These are phyloP conservation scores for Pica pica DNA, from an alignment of 2,113 vertebrate species.

Conservation along the genomic window DNA sequence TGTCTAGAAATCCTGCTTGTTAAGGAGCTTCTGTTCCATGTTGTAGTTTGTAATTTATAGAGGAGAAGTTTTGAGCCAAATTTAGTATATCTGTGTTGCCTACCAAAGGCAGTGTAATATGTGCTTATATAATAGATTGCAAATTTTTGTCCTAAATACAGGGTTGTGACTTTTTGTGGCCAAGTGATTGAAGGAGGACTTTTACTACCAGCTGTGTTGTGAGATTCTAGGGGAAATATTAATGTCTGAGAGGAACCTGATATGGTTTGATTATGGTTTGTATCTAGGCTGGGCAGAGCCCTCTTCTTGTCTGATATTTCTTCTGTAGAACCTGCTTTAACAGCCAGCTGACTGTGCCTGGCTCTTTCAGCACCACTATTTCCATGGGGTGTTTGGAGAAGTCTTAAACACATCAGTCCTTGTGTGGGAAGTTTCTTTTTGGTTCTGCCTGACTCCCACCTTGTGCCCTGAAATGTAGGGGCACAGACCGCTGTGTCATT, in stretches of 20 bases:
- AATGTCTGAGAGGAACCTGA: not conserved
- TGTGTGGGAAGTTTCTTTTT: not conserved
- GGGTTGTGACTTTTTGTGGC: not conserved
- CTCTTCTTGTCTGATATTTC: not conserved
- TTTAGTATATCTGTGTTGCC: not conserved
- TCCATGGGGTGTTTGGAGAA: not conserved
- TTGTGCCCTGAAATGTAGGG: not conserved
- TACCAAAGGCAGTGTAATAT: not conserved
- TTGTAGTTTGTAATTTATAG: not conserved
- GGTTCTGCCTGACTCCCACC: not conserved
- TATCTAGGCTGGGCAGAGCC: not conserved
- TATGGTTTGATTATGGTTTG: not conserved
- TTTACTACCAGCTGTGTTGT: not conserved
- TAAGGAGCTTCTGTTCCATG: not conserved
- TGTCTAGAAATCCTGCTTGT: not conserved
- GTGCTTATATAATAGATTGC: not conserved
- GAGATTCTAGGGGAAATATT: not conserved
- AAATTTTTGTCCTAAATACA: not conserved
- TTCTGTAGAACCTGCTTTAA: not conserved
- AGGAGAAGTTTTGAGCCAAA: not conserved
- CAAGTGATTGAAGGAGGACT: not conserved
- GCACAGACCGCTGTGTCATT: not conserved
- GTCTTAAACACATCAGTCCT: rapidly evolving
- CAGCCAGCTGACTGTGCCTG: not conserved
- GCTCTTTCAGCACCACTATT: not conserved